Evolutionary conservation across 2,113 vertebrate genomes (phyloP).

Genomic region (Anhinga anhinga): DNA sequence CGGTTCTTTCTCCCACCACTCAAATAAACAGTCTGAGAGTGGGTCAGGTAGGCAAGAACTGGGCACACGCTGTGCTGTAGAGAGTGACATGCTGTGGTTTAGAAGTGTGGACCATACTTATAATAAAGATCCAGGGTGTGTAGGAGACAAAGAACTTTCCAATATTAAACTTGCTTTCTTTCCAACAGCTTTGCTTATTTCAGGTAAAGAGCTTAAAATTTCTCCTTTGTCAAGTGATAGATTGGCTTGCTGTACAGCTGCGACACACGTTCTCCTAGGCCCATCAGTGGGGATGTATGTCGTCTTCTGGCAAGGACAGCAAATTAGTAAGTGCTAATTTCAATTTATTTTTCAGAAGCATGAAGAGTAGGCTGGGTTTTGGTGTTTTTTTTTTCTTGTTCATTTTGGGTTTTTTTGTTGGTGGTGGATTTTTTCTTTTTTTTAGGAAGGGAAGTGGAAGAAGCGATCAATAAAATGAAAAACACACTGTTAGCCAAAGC

Average conservation of each 20-base stretch:
- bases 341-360: neutral
- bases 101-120: neutral
- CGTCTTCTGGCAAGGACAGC: neutral
- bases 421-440: neutral
- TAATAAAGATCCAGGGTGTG: neutral
- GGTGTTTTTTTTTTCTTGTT: neutral
- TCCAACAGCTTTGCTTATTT: neutral
- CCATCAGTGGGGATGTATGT: neutral
- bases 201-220: neutral
- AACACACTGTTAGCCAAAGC: neutral
- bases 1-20: neutral
- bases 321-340: neutral
- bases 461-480: neutral
- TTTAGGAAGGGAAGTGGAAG: neutral
- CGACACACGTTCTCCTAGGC: neutral
- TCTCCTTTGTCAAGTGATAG: neutral
- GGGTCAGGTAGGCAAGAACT: neutral
- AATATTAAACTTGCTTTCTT: neutral
- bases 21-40: neutral
- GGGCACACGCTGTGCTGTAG: neutral
- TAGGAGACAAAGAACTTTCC: neutral
- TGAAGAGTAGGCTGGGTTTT: neutral
- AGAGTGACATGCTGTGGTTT: neutral
- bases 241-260: neutral
- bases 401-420: no score